Conservation (phyloP, 2,888 invertebrate species). For the Boloria euphrosyne region DNA sequence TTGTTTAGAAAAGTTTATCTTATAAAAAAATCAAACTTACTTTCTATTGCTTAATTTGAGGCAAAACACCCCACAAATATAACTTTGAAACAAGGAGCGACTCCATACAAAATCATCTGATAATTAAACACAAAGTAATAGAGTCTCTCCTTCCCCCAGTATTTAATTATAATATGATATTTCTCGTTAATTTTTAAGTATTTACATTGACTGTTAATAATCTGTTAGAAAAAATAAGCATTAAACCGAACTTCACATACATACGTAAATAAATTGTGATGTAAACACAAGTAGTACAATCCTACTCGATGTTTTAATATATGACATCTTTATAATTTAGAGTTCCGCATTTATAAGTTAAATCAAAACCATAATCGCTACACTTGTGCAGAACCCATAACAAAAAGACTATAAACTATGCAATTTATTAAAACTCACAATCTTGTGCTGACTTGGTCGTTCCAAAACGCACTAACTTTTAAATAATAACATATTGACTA, state of each 20-base stretch:
- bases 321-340: not conserved
- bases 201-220: slow-evolving; percentile 58
- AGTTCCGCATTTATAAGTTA: not conserved
- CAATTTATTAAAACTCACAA: not conserved
- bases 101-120: slow-evolving; percentile 44
- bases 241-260: slow-evolving; percentile 13
- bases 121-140: slow-evolving; percentile 26
- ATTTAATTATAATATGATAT: slow-evolving; percentile 36
- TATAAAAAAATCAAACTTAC: slow-evolving; percentile 55
- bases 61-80: slow-evolving; percentile 39
- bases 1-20: slow-evolving; percentile 58
- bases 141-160: slow-evolving; percentile 44
- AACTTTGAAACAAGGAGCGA: slow-evolving; percentile 46
- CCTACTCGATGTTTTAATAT: slow-evolving; percentile 4
- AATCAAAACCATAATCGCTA: not conserved
- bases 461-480: not conserved
- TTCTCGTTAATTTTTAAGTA: slow-evolving; percentile 55
- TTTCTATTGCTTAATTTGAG: slow-evolving; percentile 60
- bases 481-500: not conserved
- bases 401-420: not conserved
- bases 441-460: slow-evolving; percentile 9
- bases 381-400: not conserved
- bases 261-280: slow-evolving; percentile 24
- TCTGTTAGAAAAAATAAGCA: slow-evolving; percentile 36
- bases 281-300: too few relatives aligned